Evolutionary conservation across 2,797 vertebrate genomes (phyloP).

Genomic region (Manis crassicaudata): DNA sequence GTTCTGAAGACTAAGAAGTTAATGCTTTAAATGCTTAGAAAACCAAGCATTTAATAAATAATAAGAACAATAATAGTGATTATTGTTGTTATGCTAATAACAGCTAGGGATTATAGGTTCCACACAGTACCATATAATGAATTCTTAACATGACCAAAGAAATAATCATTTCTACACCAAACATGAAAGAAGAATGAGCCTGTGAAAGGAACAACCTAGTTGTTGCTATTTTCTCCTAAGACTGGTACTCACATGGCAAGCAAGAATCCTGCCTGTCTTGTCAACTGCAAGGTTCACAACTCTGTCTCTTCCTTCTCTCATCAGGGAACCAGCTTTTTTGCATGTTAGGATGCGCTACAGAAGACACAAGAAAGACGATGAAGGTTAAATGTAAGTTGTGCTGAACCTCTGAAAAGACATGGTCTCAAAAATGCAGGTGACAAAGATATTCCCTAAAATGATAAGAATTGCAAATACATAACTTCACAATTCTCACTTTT

Average conservation of each 20-base stretch:
- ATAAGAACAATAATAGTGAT: neutral
- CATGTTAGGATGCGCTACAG: slow-evolving; percentile 91
- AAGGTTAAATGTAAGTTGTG: neutral
- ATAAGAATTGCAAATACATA: neutral
- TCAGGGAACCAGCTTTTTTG: slow-evolving; percentile 92
- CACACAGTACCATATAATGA: neutral
- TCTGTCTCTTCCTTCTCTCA: slow-evolving; percentile 93
- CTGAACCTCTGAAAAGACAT: neutral
- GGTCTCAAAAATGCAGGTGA: neutral
- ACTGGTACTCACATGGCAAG: slow-evolving; percentile 93
- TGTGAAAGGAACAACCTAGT: neutral
- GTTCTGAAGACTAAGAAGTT: neutral
- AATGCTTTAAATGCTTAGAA: neutral
- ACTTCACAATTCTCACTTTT: neutral
- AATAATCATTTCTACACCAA: neutral
- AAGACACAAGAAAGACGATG: neutral
- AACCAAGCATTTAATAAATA: neutral
- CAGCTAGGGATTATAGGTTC: neutral
- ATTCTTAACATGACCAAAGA: neutral
- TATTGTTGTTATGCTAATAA: neutral
- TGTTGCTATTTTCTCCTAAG: neutral
- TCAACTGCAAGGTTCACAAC: slow-evolving; percentile 92
- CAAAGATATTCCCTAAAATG: neutral
- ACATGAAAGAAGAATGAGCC: neutral
- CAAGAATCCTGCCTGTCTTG: slow-evolving; percentile 89